Evolutionary conservation across 2,797 vertebrate genomes (phyloP).

Genomic region (Tolypeutes matacus): DNA sequence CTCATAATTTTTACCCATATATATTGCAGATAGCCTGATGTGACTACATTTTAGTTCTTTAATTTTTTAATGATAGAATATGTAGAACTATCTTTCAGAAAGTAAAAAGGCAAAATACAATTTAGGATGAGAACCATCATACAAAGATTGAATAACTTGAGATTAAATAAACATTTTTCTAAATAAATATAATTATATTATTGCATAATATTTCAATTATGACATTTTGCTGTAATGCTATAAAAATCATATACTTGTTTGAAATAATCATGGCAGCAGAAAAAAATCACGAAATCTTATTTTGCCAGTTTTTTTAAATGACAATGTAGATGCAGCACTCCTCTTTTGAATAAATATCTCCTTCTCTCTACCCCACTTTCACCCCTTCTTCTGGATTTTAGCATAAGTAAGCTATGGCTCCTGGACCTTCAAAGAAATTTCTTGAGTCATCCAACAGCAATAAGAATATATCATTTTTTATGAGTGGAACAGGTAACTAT

Average conservation of each 20-base stretch:
- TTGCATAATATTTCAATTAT: not conserved
- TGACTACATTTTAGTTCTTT: not conserved
- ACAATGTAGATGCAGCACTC: not conserved
- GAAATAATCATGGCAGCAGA: not conserved
- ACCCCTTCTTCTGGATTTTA: not conserved
- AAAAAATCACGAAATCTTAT: not conserved
- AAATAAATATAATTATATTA: not conserved
- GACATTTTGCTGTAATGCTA: not conserved
- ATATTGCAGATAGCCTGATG: too few species aligned
- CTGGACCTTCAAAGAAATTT: not conserved
- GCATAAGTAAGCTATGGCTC: not conserved
- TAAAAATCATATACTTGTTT: not conserved
- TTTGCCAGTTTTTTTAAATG: not conserved
- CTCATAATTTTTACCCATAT: not conserved
- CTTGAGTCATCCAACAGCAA: not conserved
- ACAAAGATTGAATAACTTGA: not conserved
- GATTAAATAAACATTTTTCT: not conserved
- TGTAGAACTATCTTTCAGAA: not conserved
- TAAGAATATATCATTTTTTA: not conserved
- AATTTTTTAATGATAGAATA: not conserved
- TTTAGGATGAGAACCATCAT: not conserved
- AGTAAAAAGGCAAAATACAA: not conserved
- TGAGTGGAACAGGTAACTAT: not conserved
- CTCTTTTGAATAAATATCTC: not conserved
- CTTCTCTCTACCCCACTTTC: not conserved